These are phyloP conservation scores for Pleuronectes platessa DNA, from an alignment of 2,113 vertebrate genomes.

Conservation along the genomic window DNA sequence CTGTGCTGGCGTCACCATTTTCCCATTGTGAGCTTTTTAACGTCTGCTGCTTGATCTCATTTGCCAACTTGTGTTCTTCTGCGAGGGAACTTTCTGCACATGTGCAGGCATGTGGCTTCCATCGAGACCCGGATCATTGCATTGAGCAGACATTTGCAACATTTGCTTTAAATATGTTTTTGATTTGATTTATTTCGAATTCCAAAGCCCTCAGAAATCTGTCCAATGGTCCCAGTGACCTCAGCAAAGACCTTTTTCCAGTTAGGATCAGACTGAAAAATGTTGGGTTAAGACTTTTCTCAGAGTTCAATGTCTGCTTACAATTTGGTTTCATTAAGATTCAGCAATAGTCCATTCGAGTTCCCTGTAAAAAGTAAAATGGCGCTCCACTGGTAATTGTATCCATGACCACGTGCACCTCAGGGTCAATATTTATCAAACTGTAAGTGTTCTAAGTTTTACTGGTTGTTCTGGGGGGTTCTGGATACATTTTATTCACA, in stretches of 20 bases:
- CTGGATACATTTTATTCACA: too few relatives aligned
- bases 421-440: too few relatives aligned
- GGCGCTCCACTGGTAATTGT: conserved; percentile 5
- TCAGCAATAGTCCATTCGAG: conserved; percentile 42
- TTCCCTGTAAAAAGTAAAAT: conserved; percentile 55
- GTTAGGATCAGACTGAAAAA: conserved; percentile 19
- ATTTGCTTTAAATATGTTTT: conserved; percentile 54
- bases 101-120: conserved; percentile 54
- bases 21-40: conserved; percentile 34
- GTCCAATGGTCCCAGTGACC: neutral
- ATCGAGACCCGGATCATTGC: conserved; percentile 27
- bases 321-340: conserved; percentile 56
- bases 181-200: conserved; percentile 3
- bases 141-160: neutral
- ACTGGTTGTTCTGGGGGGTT: too few relatives aligned
- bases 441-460: too few relatives aligned
- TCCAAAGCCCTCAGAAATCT: conserved; percentile 2
- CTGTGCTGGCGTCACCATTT: conserved; percentile 42
- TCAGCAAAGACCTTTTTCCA: conserved; percentile 13
- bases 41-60: conserved; percentile 41
- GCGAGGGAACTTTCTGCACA: conserved; percentile 41
- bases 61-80: conserved; percentile 35
- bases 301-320: neutral
- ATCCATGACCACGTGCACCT: neutral
- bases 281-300: conserved; percentile 11